Percentiles rank a stretch among this genome's conserved stretches.
phyloP scores from a whole-genome alignment of 2,113 vertebrate species.

The Plecotus auritus region DNA sequence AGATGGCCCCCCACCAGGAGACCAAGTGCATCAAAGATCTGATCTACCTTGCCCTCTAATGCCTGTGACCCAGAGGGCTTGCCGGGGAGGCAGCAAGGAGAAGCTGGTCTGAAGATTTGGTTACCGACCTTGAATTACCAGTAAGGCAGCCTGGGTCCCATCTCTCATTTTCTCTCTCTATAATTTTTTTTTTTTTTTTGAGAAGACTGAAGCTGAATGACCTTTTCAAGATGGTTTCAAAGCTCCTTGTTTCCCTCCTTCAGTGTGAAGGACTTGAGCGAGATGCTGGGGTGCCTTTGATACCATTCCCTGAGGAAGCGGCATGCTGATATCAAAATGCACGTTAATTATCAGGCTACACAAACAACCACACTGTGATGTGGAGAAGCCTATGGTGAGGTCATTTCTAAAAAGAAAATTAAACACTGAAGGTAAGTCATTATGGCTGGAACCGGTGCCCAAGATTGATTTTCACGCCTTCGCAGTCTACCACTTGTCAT shows the following conservation, averaged over 20 bases:
- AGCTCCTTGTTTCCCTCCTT: neutral
- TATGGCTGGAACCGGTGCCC: neutral
- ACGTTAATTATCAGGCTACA: neutral
- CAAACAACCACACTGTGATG: neutral
- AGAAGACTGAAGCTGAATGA: neutral
- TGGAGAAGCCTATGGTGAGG: neutral
- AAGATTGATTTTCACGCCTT: neutral
- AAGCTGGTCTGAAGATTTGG: neutral
- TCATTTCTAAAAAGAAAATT: neutral
- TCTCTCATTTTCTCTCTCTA: neutral
- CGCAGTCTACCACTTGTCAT: neutral
- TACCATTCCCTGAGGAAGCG: neutral
- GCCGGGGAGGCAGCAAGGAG: neutral
- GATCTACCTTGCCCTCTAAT: conserved; percentile 34
- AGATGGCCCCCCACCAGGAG: neutral
- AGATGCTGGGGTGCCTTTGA: neutral
- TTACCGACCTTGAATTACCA: conserved; percentile 4
- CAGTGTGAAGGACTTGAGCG: neutral
- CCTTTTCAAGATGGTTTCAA: neutral
- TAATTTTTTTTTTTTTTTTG: neutral
- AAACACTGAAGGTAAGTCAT: conserved; percentile 5
- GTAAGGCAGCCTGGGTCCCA: neutral
- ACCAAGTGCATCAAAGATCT: conserved; percentile 34
- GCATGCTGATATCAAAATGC: neutral
- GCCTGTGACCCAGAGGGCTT: neutral